Conservation (phyloP, 2,888 invertebrate species). For the Agonopterix heracliana region DNA sequence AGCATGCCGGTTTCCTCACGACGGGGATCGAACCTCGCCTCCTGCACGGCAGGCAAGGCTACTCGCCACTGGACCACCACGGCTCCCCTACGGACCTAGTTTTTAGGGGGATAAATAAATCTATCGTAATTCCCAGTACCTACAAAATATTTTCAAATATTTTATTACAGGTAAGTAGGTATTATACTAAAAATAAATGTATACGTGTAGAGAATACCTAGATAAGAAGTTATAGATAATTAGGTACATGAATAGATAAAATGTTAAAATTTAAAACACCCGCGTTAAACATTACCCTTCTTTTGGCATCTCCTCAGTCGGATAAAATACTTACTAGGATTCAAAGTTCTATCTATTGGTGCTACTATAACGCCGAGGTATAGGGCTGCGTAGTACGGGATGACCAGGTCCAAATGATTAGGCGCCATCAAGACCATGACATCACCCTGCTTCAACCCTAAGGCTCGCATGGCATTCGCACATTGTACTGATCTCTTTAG, state of each 20-base stretch:
- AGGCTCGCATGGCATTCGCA: constrained; percentile 14
- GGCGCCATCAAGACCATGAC: constrained; percentile 63
- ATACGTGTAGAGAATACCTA: too few relatives aligned
- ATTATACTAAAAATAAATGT: too few relatives aligned
- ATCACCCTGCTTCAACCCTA: constrained; percentile 53
- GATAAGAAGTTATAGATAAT: too few relatives aligned
- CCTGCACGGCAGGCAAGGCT: too few relatives aligned
- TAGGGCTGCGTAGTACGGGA: constrained; percentile 64
- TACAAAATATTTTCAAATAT: too few relatives aligned
- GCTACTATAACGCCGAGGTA: constrained; percentile 55
- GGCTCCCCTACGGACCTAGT: too few relatives aligned
- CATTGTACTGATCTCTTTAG: background rate
- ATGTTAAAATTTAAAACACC: background rate
- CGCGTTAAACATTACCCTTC: background rate
- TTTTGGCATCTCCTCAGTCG: constrained; percentile 16
- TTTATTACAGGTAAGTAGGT: too few relatives aligned
- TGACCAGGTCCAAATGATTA: constrained; percentile 57
- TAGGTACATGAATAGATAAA: background rate
- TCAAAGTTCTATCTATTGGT: constrained; percentile 43
- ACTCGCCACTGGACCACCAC: too few relatives aligned
- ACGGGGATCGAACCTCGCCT: too few relatives aligned
- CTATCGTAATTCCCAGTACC: too few relatives aligned
- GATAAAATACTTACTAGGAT: constrained; percentile 31
- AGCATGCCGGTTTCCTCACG: too few relatives aligned
- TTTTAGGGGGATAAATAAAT: too few relatives aligned